A percentile compares a stretch with the other conserved stretches of the same genome.
phyloP scores from a whole-genome alignment of 2,113 vertebrate species.

The Cyprichromis sp. region DNA sequence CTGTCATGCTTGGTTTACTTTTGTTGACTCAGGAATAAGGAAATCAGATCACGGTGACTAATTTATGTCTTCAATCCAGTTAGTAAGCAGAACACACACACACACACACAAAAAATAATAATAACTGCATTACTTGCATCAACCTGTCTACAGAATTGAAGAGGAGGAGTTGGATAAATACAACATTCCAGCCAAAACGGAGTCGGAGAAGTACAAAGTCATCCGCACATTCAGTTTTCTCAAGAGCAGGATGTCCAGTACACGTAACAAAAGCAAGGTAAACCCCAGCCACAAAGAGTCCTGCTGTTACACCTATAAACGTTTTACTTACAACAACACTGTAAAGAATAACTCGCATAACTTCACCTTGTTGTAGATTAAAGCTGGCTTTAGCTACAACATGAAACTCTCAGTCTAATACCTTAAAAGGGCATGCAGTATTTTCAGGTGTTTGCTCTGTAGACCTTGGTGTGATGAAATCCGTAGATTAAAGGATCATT shows the following conservation, averaged over 20 bases:
- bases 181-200: slow-evolving; percentile 78
- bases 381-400: not conserved
- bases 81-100: not conserved
- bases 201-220: slow-evolving; percentile 92
- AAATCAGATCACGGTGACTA: not conserved
- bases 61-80: not conserved
- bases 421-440: not conserved
- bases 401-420: not conserved
- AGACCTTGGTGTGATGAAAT: not conserved
- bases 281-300: not conserved
- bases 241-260: slow-evolving; percentile 91
- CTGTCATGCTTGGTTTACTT: not conserved
- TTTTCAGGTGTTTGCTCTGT: not conserved
- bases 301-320: not conserved
- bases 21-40: not conserved
- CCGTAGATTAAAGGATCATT: not conserved
- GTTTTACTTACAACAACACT: not conserved
- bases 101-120: not conserved
- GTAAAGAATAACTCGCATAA: not conserved
- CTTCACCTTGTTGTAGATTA: not conserved
- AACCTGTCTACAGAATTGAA: slow-evolving; percentile 72
- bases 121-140: not conserved
- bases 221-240: slow-evolving; percentile 94
- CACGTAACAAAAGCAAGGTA: slow-evolving; percentile 84
- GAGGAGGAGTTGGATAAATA: slow-evolving; percentile 88